Evolutionary conservation across 2,888 invertebrate genomes (phyloP).

Genomic region (Scelioninae gen. 1): DNA sequence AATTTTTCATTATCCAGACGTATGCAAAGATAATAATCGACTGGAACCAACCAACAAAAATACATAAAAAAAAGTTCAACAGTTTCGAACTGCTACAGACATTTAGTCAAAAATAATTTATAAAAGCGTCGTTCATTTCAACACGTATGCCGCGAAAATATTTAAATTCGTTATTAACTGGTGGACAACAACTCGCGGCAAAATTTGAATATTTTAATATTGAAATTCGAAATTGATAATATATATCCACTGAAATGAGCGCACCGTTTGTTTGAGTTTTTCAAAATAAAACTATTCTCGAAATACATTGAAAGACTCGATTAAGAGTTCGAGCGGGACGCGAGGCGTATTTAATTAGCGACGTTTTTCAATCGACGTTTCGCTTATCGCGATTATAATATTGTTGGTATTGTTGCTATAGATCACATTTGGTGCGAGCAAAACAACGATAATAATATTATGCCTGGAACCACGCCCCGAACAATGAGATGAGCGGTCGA

Average conservation of each 20-base stretch:
- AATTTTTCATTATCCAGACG: neutral
- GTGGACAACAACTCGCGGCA: slow-evolving; percentile 28
- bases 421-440: slow-evolving; percentile 59
- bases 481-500: slow-evolving; percentile 68
- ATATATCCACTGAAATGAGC: slow-evolving; percentile 31
- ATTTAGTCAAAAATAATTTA: slow-evolving; percentile 28
- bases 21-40: slow-evolving; percentile 20
- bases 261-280: slow-evolving; percentile 32
- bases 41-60: neutral
- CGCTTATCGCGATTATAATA: slow-evolving; percentile 36
- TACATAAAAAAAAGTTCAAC: slow-evolving; percentile 13
- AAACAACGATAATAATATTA: slow-evolving; percentile 68
- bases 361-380: slow-evolving; percentile 37
- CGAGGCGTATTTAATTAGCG: slow-evolving; percentile 49
- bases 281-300: slow-evolving; percentile 6
- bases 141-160: slow-evolving; percentile 28
- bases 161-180: slow-evolving; percentile 46
- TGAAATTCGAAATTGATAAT: slow-evolving; percentile 38
- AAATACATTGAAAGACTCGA: slow-evolving; percentile 5
- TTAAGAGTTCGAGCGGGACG: slow-evolving; percentile 6
- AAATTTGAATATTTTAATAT: slow-evolving; percentile 61
- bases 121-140: neutral
- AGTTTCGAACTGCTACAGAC: slow-evolving; percentile 18
- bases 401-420: slow-evolving; percentile 55
- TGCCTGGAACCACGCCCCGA: slow-evolving; percentile 64